Conservation (phyloP, 2,888 invertebrate species). For the Agrochola macilenta region DNA sequence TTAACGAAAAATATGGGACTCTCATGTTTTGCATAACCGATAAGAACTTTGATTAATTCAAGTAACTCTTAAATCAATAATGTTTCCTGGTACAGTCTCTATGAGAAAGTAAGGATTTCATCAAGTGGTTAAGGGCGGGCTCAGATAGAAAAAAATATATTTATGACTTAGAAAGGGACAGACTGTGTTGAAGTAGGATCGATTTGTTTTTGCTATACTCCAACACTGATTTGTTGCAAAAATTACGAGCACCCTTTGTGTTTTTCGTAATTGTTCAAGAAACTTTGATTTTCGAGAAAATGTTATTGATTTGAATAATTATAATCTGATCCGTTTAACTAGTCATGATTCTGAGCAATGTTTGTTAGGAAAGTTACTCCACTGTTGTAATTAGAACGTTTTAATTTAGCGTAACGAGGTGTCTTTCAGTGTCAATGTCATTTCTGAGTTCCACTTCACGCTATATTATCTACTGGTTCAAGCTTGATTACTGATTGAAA, state of each 20-base stretch:
- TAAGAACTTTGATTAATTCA: neutral
- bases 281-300: neutral
- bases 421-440: constrained; percentile 63
- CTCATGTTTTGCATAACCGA: neutral
- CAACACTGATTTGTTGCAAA: neutral
- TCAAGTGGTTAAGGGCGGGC: too few relatives aligned
- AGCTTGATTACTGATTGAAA: constrained; percentile 43
- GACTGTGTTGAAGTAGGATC: too few relatives aligned
- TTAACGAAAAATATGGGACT: neutral
- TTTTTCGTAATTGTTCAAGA: neutral
- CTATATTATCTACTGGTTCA: constrained; percentile 47
- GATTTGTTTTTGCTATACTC: too few relatives aligned
- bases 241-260: neutral
- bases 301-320: neutral
- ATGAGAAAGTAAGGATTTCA: too few relatives aligned
- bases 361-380: constrained; percentile 29
- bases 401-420: constrained; percentile 48
- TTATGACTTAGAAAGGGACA: too few relatives aligned
- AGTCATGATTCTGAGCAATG: neutral
- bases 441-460: constrained; percentile 65
- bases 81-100: too few relatives aligned
- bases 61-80: neutral
- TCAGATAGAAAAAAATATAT: too few relatives aligned
- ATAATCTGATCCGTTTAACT: neutral
- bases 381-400: constrained; percentile 49